Percentiles rank a stretch among this genome's conserved stretches.
phyloP scores from a whole-genome alignment of 2,888 invertebrate genomes.

The Coenonympha arcania region DNA sequence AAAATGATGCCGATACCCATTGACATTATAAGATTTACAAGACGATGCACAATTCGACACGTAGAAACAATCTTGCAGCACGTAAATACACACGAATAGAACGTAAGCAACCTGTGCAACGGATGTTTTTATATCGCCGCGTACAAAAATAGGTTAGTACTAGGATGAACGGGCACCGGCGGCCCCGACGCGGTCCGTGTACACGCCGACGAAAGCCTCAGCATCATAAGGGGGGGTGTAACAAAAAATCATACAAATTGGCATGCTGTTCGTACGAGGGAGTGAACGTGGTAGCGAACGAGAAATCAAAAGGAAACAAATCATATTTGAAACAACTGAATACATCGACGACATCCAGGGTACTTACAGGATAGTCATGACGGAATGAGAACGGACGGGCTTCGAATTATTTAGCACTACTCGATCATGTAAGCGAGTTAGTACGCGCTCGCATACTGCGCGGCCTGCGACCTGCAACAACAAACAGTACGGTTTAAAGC shows the following conservation, averaged over 20 bases:
- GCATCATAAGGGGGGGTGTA: constrained; percentile 65
- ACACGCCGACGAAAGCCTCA: constrained; percentile 76
- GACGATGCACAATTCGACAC: constrained; percentile 14
- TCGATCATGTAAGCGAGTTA: constrained; percentile 57
- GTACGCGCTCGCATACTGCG: constrained; percentile 68
- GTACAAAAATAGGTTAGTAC: constrained; percentile 67
- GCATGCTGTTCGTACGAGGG: constrained; percentile 75
- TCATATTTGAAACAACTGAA: constrained; percentile 49
- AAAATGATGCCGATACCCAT: constrained; percentile 2
- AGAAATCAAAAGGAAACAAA: constrained; percentile 58
- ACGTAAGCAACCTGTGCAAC: constrained; percentile 30
- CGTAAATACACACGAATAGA: constrained; percentile 24
- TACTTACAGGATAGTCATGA: constrained; percentile 69
- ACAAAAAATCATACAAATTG: constrained; percentile 67
- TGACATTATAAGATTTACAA: too few species aligned
- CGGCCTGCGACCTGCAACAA: constrained; percentile 63
- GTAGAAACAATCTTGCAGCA: constrained; percentile 22
- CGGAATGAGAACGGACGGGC: constrained; percentile 44
- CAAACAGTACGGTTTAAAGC: constrained; percentile 43
- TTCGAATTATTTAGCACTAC: constrained; percentile 50
- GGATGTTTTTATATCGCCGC: constrained; percentile 34
- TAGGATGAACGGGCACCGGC: constrained; percentile 61
- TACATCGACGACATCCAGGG: constrained; percentile 61
- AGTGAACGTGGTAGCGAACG: constrained; percentile 73
- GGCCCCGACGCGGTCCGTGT: constrained; percentile 70